phyloP scores from a whole-genome alignment of 2,797 vertebrate species.

The Cyprinodon diabolis region DNA sequence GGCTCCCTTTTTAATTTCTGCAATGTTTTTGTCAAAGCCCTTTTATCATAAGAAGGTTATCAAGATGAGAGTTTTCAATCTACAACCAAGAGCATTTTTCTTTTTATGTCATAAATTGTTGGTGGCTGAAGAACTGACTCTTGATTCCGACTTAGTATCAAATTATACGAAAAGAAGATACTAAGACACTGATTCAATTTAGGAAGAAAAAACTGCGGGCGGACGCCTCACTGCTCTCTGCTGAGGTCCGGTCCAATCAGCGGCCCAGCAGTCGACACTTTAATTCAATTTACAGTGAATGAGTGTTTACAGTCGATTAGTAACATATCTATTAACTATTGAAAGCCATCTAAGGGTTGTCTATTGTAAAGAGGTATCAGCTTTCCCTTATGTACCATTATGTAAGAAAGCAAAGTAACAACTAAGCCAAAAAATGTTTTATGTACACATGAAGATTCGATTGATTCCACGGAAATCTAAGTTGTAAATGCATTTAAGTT shows the following conservation, averaged over 20 bases:
- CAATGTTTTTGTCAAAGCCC: constrained; percentile 34
- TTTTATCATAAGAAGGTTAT: constrained; percentile 20
- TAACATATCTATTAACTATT: too few relatives aligned
- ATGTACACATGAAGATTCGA: neutral
- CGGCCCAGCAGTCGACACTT: too few relatives aligned
- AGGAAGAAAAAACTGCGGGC: constrained; percentile 32
- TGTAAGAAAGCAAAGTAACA: neutral
- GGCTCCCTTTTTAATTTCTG: constrained; percentile 36
- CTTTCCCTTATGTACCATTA: neutral
- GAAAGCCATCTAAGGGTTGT: too few relatives aligned
- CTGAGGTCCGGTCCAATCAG: too few relatives aligned
- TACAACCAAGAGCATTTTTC: constrained; percentile 53
- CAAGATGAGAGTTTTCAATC: constrained; percentile 34
- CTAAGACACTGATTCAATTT: constrained; percentile 44
- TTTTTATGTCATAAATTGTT: constrained; percentile 21
- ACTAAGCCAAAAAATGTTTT: neutral
- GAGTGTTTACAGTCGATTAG: too few relatives aligned
- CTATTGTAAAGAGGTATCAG: too few relatives aligned
- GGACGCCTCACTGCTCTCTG: too few relatives aligned
- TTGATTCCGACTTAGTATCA: constrained; percentile 57
- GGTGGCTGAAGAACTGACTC: constrained; percentile 40
- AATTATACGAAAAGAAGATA: constrained; percentile 60
- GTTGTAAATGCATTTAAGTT: neutral
- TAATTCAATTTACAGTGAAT: too few relatives aligned
- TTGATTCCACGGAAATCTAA: neutral